Evolutionary conservation across 2,797 vertebrate species (phyloP).

Genomic region (Mormyrops attenuatus): DNA sequence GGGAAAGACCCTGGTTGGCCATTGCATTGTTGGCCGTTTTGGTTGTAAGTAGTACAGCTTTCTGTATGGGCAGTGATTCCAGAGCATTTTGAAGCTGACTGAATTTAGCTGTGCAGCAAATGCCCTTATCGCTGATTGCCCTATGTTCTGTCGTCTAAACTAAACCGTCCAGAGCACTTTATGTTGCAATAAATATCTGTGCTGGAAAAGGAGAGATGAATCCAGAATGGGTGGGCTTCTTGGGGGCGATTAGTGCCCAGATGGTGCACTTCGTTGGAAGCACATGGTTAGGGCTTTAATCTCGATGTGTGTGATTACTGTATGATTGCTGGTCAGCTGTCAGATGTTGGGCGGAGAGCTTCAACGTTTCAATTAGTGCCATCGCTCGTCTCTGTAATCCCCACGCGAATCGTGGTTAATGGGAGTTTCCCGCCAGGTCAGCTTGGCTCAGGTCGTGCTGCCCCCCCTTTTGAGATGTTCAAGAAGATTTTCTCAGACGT

Average conservation of each 20-base stretch:
- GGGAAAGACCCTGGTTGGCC: neutral
- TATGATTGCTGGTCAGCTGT: conserved; percentile 27
- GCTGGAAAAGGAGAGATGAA: conserved; percentile 22
- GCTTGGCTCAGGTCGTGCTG: conserved; percentile 16
- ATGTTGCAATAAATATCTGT: conserved; percentile 21
- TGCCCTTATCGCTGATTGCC: neutral
- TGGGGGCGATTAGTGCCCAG: conserved; percentile 44
- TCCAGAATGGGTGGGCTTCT: conserved; percentile 23
- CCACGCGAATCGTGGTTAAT: conserved; percentile 35
- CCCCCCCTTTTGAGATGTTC: neutral
- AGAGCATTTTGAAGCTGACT: neutral
- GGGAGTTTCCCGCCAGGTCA: conserved; percentile 3
- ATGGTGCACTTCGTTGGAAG: conserved; percentile 49
- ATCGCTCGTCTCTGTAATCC: conserved; percentile 46
- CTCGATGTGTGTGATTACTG: conserved; percentile 50
- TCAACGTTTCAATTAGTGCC: conserved; percentile 60
- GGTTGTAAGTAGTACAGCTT: neutral
- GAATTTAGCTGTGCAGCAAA: neutral
- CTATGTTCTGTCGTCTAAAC: conserved; percentile 5
- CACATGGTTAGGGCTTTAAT: conserved; percentile 48
- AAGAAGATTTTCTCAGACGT: neutral
- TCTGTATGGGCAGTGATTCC: neutral
- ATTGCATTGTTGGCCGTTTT: neutral
- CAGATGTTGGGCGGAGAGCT: conserved; percentile 27
- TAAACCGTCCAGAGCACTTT: conserved; percentile 14